A percentile compares a stretch with the other conserved stretches of the same genome.
These are phyloP conservation scores for Aphaenogaster rudis DNA, from an alignment of 1,140 invertebrate genomes.

Conservation along the genomic window DNA sequence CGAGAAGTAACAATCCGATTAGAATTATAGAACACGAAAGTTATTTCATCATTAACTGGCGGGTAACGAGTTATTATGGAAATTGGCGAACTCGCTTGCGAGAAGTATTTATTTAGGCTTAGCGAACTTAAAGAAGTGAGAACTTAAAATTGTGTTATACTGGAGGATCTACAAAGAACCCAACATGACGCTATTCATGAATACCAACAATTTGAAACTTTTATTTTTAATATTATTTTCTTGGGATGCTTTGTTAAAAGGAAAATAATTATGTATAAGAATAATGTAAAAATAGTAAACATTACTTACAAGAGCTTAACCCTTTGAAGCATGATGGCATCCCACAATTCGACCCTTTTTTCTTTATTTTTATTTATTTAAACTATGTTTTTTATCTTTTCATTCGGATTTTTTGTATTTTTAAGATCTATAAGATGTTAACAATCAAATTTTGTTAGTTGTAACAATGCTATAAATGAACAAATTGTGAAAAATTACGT, in stretches of 20 bases:
- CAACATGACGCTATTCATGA: not conserved
- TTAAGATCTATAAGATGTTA: too few species aligned
- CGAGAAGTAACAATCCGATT: constrained; percentile 31
- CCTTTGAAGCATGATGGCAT: too few species aligned
- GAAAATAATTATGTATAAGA: not conserved
- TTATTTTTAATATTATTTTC: not conserved
- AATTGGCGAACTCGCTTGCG: constrained; percentile 1
- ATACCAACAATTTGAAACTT: not conserved
- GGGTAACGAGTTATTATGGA: constrained; percentile 35
- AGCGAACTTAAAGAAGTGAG: not conserved
- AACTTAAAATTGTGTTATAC: constrained; percentile 20
- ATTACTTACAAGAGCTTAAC: not conserved
- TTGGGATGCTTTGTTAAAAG: not conserved
- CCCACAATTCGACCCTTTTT: too few species aligned
- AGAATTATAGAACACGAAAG: constrained; percentile 29
- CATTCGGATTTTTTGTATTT: too few species aligned
- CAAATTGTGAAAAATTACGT: too few species aligned
- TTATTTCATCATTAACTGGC: constrained; percentile 21
- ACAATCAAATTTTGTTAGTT: too few species aligned
- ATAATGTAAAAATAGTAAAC: not conserved
- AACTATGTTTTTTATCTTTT: too few species aligned
- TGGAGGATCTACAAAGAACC: not conserved
- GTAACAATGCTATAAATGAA: too few species aligned
- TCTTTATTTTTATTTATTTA: too few species aligned
- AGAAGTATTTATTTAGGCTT: constrained; percentile 30